Evolutionary conservation across 2,797 vertebrate species (phyloP), one percentile per base, ranked within the genome.

Genomic region (Danio aesculapii): DNA sequence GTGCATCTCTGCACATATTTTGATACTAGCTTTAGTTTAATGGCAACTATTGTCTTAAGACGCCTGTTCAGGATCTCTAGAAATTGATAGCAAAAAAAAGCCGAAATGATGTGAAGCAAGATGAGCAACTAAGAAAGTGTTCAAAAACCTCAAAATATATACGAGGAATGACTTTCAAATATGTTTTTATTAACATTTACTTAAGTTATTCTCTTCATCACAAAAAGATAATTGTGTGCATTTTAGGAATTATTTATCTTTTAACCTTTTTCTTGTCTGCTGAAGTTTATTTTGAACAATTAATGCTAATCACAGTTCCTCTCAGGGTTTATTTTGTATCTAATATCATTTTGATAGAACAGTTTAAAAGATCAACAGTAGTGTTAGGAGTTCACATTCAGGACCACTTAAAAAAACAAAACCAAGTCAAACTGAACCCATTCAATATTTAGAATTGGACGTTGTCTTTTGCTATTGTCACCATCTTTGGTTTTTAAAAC

Each of bases 251-350:
- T 75, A 57, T 75, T 57, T 67, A 50, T 52, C 57, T 21, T 79
- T 52, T 55, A 83, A 76, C 43, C 46, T 52, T 77, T 72, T 81
- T 46, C 30, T 81, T 76, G 50, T 77, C 52, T 63, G 78, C 73
- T 75, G 16, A 61, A 43, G 49, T 78, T 84, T 84, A 81, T 13
- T 80, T 81, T 81, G 70, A 87, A 83, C 83, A n/a, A 49, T 72
- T 86, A 55, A 66, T 84, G 70, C 84, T 82, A 59, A 76, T 70
- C 64, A 79, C 79, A 87, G 69, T 89, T 88, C 83, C 86, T 84
- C 88, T 91, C 88, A 89, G 89, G 89, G 75, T 89, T 88, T 83
- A 81, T 87, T 88, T 86, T 88, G 67, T 88, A 85, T 88, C 78
- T 86, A 70, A 14, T 77, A 83, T 85, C 80, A 86, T 74, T 88